Conservation (phyloP, 2,113 vertebrate species). For the Antidorcas marsupialis region DNA sequence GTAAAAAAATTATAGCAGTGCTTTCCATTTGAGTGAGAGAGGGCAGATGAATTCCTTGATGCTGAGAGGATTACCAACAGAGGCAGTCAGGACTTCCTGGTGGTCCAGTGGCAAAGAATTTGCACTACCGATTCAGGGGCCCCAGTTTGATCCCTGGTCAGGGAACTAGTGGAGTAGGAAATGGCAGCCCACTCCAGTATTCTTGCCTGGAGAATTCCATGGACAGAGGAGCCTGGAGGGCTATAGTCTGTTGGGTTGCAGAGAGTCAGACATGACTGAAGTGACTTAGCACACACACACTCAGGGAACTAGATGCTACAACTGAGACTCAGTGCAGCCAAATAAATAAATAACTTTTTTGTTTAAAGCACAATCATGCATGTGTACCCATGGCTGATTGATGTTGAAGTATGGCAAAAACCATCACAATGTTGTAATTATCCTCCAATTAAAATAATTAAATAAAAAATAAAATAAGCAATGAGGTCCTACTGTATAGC, state of each 20-base stretch:
- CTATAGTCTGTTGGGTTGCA: background rate
- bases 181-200: background rate
- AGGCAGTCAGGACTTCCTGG: background rate
- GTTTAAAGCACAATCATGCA: background rate
- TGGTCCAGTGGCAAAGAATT: background rate
- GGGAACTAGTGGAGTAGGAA: background rate
- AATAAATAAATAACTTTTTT: background rate
- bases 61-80: background rate
- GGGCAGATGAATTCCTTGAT: background rate
- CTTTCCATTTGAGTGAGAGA: background rate
- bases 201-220: background rate
- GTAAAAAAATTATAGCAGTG: background rate
- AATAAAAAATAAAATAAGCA: background rate
- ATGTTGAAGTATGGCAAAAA: background rate
- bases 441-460: background rate
- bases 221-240: background rate
- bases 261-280: background rate
- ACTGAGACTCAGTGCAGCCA: background rate
- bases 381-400: background rate
- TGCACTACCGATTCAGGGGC: background rate
- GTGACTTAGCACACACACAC: background rate
- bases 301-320: background rate
- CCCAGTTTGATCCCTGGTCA: background rate
- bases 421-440: background rate
- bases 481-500: background rate